Evolutionary conservation across 2,888 invertebrate species (phyloP).

Genomic region (Megalurothrips usitatus): DNA sequence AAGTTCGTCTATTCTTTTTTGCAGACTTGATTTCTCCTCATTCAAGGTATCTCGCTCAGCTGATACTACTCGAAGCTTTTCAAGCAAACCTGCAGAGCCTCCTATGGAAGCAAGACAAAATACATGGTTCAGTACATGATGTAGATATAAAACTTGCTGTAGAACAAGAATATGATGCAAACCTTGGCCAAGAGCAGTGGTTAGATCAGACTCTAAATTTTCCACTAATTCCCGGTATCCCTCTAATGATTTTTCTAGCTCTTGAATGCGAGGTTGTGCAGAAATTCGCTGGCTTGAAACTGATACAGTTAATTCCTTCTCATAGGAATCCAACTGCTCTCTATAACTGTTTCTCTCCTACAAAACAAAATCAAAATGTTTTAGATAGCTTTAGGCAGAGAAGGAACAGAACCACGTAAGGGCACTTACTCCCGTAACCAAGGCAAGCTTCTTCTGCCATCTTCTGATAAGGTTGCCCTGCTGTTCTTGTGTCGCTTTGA

Average conservation of each 20-base stretch:
- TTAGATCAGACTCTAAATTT: conserved; percentile 41
- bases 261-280: conserved; percentile 54
- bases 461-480: conserved; percentile 65
- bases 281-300: conserved; percentile 39
- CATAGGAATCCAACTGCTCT: conserved; percentile 72
- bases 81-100: conserved; percentile 54
- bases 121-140: neutral
- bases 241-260: conserved; percentile 66
- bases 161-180: conserved; percentile 15
- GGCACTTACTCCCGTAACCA: conserved; percentile 50
- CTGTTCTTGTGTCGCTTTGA: conserved; percentile 59
- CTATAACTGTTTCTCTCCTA: conserved; percentile 76
- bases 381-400: neutral
- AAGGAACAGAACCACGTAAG: neutral
- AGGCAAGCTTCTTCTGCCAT: conserved; percentile 65
- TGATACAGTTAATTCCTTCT: conserved; percentile 67
- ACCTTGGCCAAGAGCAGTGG: conserved; percentile 32
- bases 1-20: conserved; percentile 55
- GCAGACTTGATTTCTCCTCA: conserved; percentile 49
- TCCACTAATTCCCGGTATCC: conserved; percentile 57
- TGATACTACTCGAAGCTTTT: conserved; percentile 52
- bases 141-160: conserved; percentile 19
- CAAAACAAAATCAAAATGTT: conserved; percentile 1
- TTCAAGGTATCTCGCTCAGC: conserved; percentile 45
- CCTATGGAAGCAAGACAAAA: conserved; percentile 5